Conservation (phyloP, 1,140 invertebrate genomes). For the Telenomus remus region DNA sequence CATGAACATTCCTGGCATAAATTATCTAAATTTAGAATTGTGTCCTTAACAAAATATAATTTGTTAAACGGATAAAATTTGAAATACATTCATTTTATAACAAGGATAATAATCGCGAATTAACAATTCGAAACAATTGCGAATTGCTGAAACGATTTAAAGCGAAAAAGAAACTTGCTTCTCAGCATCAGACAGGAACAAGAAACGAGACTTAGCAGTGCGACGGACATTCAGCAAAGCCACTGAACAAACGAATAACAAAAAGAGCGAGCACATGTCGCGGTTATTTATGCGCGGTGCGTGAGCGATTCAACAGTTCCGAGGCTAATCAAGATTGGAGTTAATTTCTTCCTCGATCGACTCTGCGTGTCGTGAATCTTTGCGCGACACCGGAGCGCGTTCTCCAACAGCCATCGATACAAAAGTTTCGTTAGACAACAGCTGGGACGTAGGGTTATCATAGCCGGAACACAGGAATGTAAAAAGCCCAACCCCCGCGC, state of each 20-base stretch:
- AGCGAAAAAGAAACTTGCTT: too few species aligned
- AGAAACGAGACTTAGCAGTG: too few species aligned
- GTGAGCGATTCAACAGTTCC: conserved; percentile 23
- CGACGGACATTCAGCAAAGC: neutral
- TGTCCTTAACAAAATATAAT: too few species aligned
- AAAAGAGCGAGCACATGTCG: conserved; percentile 8
- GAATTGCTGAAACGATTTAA: too few species aligned
- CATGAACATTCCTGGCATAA: neutral
- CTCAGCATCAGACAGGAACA: too few species aligned
- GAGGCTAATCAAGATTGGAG: conserved; percentile 23
- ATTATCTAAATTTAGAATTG: too few species aligned
- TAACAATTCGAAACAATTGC: too few species aligned
- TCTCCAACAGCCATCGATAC: conserved; percentile 22
- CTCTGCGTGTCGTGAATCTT: conserved; percentile 33
- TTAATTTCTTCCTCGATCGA: conserved; percentile 18
- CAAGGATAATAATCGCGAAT: too few species aligned
- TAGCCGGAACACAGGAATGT: conserved; percentile 41
- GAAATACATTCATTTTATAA: too few species aligned
- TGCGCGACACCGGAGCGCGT: conserved; percentile 21
- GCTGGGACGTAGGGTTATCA: conserved; percentile 45
- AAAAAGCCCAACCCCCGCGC: conserved; percentile 59
- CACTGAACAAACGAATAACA: neutral
- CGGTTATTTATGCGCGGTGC: conserved; percentile 14
- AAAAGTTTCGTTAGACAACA: conserved; percentile 1
- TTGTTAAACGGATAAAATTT: too few species aligned